Conservation (phyloP, 1,140 invertebrate genomes). For the Helicoverpa armigera region DNA sequence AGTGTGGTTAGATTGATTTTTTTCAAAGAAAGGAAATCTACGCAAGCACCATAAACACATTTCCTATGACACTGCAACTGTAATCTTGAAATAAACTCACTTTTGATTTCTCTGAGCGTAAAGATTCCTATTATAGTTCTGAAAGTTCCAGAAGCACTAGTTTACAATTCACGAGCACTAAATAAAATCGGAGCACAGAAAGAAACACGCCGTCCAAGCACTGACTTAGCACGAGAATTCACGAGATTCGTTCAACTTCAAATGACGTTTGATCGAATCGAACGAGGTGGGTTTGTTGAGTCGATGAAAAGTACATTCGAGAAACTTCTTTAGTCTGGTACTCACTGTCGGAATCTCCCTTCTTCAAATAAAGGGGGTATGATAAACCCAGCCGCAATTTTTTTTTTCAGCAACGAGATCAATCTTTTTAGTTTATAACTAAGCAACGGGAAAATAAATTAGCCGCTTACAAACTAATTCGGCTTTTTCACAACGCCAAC, state of each 20-base stretch:
- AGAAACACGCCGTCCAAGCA: conserved; percentile 26
- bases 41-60: conserved; percentile 9
- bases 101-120: background rate
- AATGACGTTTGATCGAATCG: conserved; percentile 51
- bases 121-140: background rate
- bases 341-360: background rate
- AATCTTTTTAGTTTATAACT: too few species aligned
- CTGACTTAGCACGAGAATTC: conserved; percentile 1
- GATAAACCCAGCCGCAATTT: too few species aligned
- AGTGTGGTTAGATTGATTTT: background rate
- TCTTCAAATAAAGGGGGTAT: too few species aligned
- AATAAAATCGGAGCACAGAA: background rate
- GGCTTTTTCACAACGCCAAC: too few species aligned
- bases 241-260: conserved; percentile 42
- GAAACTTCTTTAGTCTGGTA: conserved; percentile 39
- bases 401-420: too few species aligned
- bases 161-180: conserved; percentile 39
- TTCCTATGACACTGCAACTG: background rate
- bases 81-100: conserved; percentile 26
- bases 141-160: conserved; percentile 22
- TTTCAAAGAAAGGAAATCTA: conserved; percentile 24
- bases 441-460: too few species aligned
- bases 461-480: too few species aligned
- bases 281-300: conserved; percentile 15
- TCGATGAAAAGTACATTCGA: conserved; percentile 37